These are phyloP conservation scores for Eudemis profundana DNA, from an alignment of 2,888 invertebrate species.

Conservation along the genomic window DNA sequence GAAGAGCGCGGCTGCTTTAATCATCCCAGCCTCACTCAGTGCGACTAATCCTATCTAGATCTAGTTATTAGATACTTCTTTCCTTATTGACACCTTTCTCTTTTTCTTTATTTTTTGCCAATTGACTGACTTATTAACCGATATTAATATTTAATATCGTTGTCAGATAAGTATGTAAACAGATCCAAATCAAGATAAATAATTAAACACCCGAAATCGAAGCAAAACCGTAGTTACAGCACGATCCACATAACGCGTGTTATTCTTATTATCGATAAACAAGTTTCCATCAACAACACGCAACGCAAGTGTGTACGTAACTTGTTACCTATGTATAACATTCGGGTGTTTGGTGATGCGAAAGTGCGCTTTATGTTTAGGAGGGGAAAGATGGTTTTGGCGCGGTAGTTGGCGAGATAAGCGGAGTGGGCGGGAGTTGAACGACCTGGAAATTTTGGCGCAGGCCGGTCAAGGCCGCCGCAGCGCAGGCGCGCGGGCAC, in stretches of 20 bases:
- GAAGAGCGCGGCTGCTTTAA: slow-evolving; percentile 60
- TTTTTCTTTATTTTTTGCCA: neutral
- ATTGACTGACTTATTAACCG: neutral
- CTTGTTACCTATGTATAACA: slow-evolving; percentile 60
- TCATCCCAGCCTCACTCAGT: slow-evolving; percentile 64
- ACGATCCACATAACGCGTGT: slow-evolving; percentile 49
- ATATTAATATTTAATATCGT: neutral
- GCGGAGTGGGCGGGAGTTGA: slow-evolving; percentile 78
- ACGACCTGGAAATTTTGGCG: slow-evolving; percentile 84
- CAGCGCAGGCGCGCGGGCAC: slow-evolving; percentile 62
- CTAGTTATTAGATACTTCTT: neutral
- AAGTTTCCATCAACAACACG: slow-evolving; percentile 76
- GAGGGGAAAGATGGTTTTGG: slow-evolving; percentile 58
- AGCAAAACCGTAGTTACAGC: slow-evolving; percentile 12
- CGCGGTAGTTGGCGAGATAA: slow-evolving; percentile 59
- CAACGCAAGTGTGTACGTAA: slow-evolving; percentile 62
- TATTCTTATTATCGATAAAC: slow-evolving; percentile 75
- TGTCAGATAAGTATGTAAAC: neutral
- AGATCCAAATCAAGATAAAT: neutral
- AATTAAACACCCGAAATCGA: slow-evolving; percentile 3
- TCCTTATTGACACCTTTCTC: neutral
- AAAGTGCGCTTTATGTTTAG: slow-evolving; percentile 52
- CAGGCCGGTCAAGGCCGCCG: slow-evolving; percentile 85
- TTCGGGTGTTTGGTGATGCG: slow-evolving; percentile 16
- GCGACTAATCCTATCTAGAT: slow-evolving; percentile 61